phyloP scores from a whole-genome alignment of 2,888 invertebrate genomes.

The Plagiodera versicolora region DNA sequence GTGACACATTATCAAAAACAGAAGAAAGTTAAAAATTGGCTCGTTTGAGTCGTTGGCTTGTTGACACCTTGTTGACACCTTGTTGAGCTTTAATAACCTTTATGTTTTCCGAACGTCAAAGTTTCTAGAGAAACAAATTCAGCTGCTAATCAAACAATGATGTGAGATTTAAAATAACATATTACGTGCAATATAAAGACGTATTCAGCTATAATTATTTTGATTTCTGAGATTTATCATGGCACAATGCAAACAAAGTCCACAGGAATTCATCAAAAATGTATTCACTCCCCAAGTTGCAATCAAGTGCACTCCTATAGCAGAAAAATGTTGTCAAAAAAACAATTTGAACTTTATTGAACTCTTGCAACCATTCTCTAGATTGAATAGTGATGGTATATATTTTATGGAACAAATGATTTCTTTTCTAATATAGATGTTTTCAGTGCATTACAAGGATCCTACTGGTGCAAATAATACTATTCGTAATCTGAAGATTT shows the following conservation, averaged over 20 bases:
- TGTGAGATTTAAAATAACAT: slow-evolving; percentile 9
- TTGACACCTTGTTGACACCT: no score
- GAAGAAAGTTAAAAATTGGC: no score
- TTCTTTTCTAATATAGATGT: slow-evolving; percentile 9
- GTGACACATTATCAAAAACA: no score
- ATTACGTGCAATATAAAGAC: not conserved
- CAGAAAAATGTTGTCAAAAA: slow-evolving; percentile 82
- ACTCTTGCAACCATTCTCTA: slow-evolving; percentile 86
- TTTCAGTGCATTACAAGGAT: slow-evolving; percentile 80
- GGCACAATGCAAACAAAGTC: slow-evolving; percentile 67
- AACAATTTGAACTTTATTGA: slow-evolving; percentile 91
- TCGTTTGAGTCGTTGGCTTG: no score
- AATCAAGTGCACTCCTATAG: slow-evolving; percentile 79
- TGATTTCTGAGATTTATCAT: slow-evolving; percentile 44
- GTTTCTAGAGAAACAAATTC: not conserved
- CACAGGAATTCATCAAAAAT: slow-evolving; percentile 86
- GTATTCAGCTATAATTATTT: not conserved
- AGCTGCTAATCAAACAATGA: not conserved
- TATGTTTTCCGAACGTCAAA: slow-evolving; percentile 10
- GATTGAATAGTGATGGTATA: slow-evolving; percentile 72
- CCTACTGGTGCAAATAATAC: slow-evolving; percentile 73
- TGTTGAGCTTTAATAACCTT: not conserved
- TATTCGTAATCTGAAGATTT: slow-evolving; percentile 76
- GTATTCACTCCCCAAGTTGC: slow-evolving; percentile 90
- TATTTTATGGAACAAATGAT: slow-evolving; percentile 7